Evolutionary conservation across 2,888 invertebrate genomes (phyloP).

Genomic region (Orthonychiurus folsomi): DNA sequence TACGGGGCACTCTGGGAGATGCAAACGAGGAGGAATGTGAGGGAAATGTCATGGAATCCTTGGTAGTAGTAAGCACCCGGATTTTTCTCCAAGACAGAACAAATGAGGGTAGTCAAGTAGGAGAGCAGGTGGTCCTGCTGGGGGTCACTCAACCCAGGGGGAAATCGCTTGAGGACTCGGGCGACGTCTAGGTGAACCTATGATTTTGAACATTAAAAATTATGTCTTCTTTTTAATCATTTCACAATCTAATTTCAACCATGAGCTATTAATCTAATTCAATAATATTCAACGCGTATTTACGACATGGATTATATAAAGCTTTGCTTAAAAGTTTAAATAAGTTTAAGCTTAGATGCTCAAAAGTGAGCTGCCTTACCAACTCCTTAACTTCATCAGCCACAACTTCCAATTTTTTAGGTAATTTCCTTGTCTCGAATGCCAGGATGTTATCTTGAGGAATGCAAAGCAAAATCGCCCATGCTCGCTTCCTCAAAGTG

Average conservation of each 20-base stretch:
- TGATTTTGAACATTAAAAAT: slow-evolving; percentile 5
- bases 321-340: too few species aligned
- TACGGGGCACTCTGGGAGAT: slow-evolving; percentile 33
- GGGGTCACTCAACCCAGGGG: slow-evolving; percentile 34
- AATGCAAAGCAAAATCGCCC: slow-evolving; percentile 34
- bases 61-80: slow-evolving; percentile 37
- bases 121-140: slow-evolving; percentile 37
- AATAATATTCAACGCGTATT: too few species aligned
- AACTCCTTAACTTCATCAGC: slow-evolving; percentile 30
- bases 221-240: neutral
- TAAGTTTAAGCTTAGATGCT: neutral
- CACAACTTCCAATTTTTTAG: slow-evolving; percentile 26
- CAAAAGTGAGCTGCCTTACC: slow-evolving; percentile 19
- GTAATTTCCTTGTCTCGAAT: slow-evolving; percentile 21
- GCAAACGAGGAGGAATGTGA: slow-evolving; percentile 36
- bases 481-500: slow-evolving; percentile 29
- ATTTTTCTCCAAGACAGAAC: slow-evolving; percentile 32
- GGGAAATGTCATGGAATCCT: slow-evolving; percentile 39
- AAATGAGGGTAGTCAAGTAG: slow-evolving; percentile 32
- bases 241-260: too few species aligned
- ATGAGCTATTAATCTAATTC: slow-evolving; percentile 4
- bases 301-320: too few species aligned
- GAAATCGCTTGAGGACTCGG: slow-evolving; percentile 37
- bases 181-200: slow-evolving; percentile 36
- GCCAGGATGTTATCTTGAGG: slow-evolving; percentile 23